A percentile compares a stretch with the other conserved stretches of the same genome.
These are phyloP conservation scores for Mustelus asterias DNA, from an alignment of 2,113 vertebrate species.

Conservation along the genomic window DNA sequence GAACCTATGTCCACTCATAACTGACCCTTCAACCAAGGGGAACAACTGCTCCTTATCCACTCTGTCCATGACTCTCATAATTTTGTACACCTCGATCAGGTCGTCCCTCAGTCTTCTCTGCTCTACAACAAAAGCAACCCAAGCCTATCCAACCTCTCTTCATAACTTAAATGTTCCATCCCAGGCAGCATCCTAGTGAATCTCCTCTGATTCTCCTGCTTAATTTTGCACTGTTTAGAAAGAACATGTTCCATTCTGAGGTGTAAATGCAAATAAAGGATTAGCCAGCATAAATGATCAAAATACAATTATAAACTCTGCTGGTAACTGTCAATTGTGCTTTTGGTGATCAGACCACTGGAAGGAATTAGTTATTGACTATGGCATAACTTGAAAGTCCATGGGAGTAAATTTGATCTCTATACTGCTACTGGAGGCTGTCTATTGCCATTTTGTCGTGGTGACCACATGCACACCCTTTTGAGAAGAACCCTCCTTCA, in stretches of 20 bases:
- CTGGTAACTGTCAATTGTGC: background rate
- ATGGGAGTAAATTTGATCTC: background rate
- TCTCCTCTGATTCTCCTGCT: background rate
- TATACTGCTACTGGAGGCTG: background rate
- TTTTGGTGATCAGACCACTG: background rate
- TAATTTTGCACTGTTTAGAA: background rate
- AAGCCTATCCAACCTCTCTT: too few relatives aligned
- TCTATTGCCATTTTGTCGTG: background rate
- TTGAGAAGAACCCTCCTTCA: too few relatives aligned
- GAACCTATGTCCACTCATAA: too few relatives aligned
- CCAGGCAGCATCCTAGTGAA: too few relatives aligned
- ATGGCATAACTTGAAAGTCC: background rate
- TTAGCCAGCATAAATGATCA: background rate
- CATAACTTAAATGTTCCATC: too few relatives aligned
- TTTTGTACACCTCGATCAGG: too few relatives aligned
- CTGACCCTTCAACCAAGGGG: too few relatives aligned
- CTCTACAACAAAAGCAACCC: too few relatives aligned
- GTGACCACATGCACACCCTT: background rate
- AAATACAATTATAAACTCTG: background rate
- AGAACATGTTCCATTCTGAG: background rate
- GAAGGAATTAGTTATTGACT: background rate
- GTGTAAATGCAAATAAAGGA: background rate
- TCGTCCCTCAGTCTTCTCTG: too few relatives aligned
- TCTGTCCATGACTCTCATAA: too few relatives aligned
- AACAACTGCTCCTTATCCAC: too few relatives aligned